Percentiles rank a stretch among this genome's conserved stretches.
Evolutionary conservation across 1,140 invertebrate species (phyloP).

Genomic region (Papilio machaon): DNA sequence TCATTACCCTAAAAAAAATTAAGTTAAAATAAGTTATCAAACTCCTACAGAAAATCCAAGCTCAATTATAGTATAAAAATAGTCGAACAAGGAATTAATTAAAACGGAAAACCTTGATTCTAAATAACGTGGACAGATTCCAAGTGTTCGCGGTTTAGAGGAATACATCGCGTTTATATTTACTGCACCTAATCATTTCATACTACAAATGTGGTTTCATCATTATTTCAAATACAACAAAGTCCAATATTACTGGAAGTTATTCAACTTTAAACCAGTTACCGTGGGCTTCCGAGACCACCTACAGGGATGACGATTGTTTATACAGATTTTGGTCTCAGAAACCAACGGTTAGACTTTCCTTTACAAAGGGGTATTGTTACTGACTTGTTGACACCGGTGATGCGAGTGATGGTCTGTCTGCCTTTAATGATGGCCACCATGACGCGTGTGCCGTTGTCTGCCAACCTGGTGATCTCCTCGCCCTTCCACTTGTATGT

Average conservation of each 20-base stretch:
- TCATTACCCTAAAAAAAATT: too few species aligned
- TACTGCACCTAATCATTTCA: background rate
- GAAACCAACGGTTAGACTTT: background rate
- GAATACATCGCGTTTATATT: background rate
- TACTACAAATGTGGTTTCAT: background rate
- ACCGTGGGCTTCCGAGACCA: too few species aligned
- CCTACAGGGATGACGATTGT: too few species aligned
- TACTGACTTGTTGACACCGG: constrained; percentile 86
- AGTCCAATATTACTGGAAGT: too few species aligned
- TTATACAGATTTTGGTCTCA: too few species aligned
- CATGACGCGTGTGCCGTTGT: constrained; percentile 85
- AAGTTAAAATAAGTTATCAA: background rate
- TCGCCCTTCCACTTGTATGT: constrained; percentile 89
- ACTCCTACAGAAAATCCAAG: background rate
- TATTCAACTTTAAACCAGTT: too few species aligned
- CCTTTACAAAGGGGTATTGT: background rate
- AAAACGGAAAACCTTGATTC: constrained; percentile 13
- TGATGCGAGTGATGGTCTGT: constrained; percentile 81
- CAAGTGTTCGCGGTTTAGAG: background rate
- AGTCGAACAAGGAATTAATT: background rate
- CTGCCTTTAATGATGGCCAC: constrained; percentile 85
- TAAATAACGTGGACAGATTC: background rate
- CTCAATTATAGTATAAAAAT: background rate
- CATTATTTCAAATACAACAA: background rate
- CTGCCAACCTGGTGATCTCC: constrained; percentile 85